phyloP scores from a whole-genome alignment of 2,888 invertebrate genomes.

The Andrena marginata region DNA sequence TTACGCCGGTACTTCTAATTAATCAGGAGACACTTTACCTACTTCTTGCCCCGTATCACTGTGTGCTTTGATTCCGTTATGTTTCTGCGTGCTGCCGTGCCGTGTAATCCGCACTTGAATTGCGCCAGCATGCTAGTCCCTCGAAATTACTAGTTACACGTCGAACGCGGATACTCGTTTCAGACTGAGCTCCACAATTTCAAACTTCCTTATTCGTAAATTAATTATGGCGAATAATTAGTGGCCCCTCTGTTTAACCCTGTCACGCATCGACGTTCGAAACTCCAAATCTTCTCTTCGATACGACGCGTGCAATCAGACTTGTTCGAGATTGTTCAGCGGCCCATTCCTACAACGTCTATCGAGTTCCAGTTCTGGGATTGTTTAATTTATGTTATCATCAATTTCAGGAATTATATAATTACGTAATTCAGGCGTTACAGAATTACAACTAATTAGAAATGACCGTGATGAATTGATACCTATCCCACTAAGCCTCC shows the following conservation, averaged over 20 bases:
- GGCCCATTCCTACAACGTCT: background rate
- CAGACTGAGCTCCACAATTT: background rate
- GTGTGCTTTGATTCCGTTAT: slow-evolving; percentile 47
- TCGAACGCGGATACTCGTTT: slow-evolving; percentile 22
- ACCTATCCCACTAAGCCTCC: too few relatives aligned
- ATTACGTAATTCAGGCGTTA: too few relatives aligned
- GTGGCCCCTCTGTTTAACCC: background rate
- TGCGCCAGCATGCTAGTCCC: slow-evolving; percentile 10
- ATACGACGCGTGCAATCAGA: background rate
- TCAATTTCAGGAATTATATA: too few relatives aligned
- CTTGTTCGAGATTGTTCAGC: background rate
- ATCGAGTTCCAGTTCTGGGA: too few relatives aligned
- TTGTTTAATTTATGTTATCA: too few relatives aligned
- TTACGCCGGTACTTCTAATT: slow-evolving; percentile 65
- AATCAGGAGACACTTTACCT: slow-evolving; percentile 66
- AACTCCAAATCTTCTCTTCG: background rate
- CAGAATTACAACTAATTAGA: too few relatives aligned
- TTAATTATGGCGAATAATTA: slow-evolving; percentile 25
- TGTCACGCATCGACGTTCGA: background rate
- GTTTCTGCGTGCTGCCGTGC: slow-evolving; percentile 35
- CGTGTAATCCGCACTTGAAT: slow-evolving; percentile 41
- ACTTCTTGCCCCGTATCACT: slow-evolving; percentile 48
- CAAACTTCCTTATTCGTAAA: background rate
- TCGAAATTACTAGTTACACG: slow-evolving; percentile 49
- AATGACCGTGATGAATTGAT: too few relatives aligned